Percentiles rank a stretch among this genome's conserved stretches.
These are phyloP conservation scores for Nanorana parkeri DNA, from an alignment of 2,113 vertebrate genomes.

Conservation along the genomic window DNA sequence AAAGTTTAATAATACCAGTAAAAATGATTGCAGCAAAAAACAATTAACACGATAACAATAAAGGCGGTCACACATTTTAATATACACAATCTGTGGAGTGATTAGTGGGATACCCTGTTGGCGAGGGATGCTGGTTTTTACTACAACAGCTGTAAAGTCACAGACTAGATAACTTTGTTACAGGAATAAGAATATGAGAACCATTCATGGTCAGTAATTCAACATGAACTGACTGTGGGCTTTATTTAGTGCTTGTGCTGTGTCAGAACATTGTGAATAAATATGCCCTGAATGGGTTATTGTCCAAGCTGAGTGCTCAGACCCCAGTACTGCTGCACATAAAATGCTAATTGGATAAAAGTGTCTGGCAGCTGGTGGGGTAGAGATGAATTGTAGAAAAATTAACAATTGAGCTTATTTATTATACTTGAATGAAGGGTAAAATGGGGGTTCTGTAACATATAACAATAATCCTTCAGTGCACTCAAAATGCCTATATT, in stretches of 20 bases:
- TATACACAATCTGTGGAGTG: not conserved
- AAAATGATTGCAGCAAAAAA: not conserved
- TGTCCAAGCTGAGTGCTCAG: too few relatives aligned
- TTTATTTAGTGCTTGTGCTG: not conserved
- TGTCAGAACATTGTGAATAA: too few relatives aligned
- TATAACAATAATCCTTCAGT: too few relatives aligned
- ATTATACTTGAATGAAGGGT: too few relatives aligned
- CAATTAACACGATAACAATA: not conserved
- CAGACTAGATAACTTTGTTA: not conserved
- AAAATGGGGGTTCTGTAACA: too few relatives aligned
- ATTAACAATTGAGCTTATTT: too few relatives aligned
- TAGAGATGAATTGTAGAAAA: too few relatives aligned
- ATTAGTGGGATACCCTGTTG: not conserved
- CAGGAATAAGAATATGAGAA: not conserved
- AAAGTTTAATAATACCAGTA: constrained; percentile 13
- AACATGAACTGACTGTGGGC: not conserved
- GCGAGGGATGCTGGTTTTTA: not conserved
- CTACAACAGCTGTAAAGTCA: not conserved
- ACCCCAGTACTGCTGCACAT: too few relatives aligned
- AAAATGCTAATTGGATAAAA: too few relatives aligned
- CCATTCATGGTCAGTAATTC: not conserved
- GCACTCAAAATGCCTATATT: too few relatives aligned
- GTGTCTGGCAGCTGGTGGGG: too few relatives aligned
- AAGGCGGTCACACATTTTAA: not conserved
- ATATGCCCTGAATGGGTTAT: too few relatives aligned